Base-by-base conservation (phyloP, 2,888 invertebrate species). In the Pyrgus malvae region DNA sequence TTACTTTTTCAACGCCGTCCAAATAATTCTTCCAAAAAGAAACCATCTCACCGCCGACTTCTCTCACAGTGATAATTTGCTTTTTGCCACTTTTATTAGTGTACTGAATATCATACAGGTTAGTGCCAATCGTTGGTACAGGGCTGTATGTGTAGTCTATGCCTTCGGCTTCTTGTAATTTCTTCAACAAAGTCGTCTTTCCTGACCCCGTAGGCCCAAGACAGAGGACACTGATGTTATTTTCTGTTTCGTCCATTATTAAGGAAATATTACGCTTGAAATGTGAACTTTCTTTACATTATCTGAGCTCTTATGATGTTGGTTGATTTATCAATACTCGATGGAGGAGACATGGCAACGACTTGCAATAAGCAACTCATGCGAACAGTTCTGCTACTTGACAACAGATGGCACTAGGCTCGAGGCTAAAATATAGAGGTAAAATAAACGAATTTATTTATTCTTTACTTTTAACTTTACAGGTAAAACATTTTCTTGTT, bases 1-100 rank as follows among this genome's bases (percentile, higher is more conserved):
- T 60, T 64, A 87, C 89, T 78, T 94, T 94, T 57, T 91, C 90
- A 19, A 92, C 76, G 46, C 93, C 92, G 37, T 91, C 91, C 62
- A 94, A 94, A 75, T 96, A 96, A 70, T 94, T 94, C 16, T 91
- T 92, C 96, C 96, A 97, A 46, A 96, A 87, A 2, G 95, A 94
- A 48, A 95, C 95, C 94, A 97, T 95, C 60, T 92, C 92, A 2
- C 96, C 96, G 0, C 97, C 96, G 19, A 96, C 89, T 82, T 97
- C 97, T 48, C 95, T 83, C 11, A 97, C 88, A 5, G 84, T 79
- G 2, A 93, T 73, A 51, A 90, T 85, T 69, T 91, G 87, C 68
- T 91, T 91, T 64, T 89, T 91, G 37, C 90, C 91, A 8, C 78
- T 70, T 62, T 86, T 90, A 61, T 83, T 87, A 2, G 91, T 68